Evolutionary conservation across 2,113 vertebrate species (phyloP).

Genomic region (Diphyllodes magnificus): DNA sequence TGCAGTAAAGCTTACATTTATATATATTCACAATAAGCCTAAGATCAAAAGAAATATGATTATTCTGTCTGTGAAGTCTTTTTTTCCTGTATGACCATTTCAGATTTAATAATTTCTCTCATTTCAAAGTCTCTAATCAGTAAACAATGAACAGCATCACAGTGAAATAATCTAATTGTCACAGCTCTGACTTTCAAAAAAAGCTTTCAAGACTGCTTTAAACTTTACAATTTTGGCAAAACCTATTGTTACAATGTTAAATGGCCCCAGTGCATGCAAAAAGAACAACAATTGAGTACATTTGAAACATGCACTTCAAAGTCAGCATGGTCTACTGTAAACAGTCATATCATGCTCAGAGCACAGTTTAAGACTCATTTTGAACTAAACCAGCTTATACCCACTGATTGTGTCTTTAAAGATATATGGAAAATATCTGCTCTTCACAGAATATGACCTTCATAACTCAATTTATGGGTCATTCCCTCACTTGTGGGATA

Average conservation of each 20-base stretch:
- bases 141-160: constrained; percentile 24
- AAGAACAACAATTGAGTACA: neutral
- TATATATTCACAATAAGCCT: neutral
- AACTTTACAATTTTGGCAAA: constrained; percentile 47
- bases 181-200: constrained; percentile 35
- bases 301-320: constrained; percentile 41
- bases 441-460: constrained; percentile 50
- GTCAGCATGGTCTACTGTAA: neutral
- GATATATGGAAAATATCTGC: constrained; percentile 32
- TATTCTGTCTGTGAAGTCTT: neutral
- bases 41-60: constrained; percentile 41
- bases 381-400: constrained; percentile 20
- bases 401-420: constrained; percentile 4
- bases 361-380: neutral
- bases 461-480: constrained; percentile 60
- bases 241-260: neutral
- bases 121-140: constrained; percentile 49
- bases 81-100: constrained; percentile 15
- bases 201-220: constrained; percentile 30
- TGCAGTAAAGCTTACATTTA: constrained; percentile 41
- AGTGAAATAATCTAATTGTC: constrained; percentile 62
- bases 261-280: neutral
- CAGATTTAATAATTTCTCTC: constrained; percentile 42
- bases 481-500: constrained; percentile 55
- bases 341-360: constrained; percentile 15